Conservation (phyloP, 2,113 vertebrate species). For the Channa argus region DNA sequence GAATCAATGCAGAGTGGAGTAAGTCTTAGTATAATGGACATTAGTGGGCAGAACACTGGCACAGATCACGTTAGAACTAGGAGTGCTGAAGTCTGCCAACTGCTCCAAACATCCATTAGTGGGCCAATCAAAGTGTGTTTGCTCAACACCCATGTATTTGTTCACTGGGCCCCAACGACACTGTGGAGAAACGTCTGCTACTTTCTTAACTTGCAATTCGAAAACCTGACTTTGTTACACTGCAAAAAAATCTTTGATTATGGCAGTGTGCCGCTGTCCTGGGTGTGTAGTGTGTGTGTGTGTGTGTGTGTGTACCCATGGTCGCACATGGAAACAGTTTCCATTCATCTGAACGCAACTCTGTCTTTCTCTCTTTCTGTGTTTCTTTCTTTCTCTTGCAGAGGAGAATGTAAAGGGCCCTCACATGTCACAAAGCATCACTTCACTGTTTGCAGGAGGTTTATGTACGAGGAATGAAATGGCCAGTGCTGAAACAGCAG, state of each 20-base stretch:
- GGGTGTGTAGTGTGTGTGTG: background rate
- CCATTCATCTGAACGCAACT: constrained; percentile 12
- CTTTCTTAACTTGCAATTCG: constrained; percentile 11
- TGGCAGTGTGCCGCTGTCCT: background rate
- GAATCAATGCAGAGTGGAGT: constrained; percentile 68
- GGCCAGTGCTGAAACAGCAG: constrained; percentile 76
- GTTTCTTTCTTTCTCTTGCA: constrained; percentile 20
- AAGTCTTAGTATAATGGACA: constrained; percentile 66
- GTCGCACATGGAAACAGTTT: constrained; percentile 10
- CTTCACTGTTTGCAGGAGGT: constrained; percentile 61
- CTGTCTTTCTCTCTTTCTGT: background rate
- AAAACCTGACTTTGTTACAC: background rate
- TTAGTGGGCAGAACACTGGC: constrained; percentile 55
- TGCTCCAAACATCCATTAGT: constrained; percentile 66
- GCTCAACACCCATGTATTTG: constrained; percentile 42
- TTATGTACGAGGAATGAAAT: constrained; percentile 68
- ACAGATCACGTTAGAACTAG: constrained; percentile 53
- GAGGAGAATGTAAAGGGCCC: constrained; percentile 61
- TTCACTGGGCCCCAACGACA: constrained; percentile 15
- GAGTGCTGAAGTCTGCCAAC: constrained; percentile 60
- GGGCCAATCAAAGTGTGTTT: constrained; percentile 52
- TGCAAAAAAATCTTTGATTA: no score
- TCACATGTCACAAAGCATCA: constrained; percentile 69
- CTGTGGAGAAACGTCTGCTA: constrained; percentile 10
- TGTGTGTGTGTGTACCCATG: background rate